Base-by-base conservation (phyloP, 2,888 invertebrate species). In the Drosophila flavopinicola region DNA sequence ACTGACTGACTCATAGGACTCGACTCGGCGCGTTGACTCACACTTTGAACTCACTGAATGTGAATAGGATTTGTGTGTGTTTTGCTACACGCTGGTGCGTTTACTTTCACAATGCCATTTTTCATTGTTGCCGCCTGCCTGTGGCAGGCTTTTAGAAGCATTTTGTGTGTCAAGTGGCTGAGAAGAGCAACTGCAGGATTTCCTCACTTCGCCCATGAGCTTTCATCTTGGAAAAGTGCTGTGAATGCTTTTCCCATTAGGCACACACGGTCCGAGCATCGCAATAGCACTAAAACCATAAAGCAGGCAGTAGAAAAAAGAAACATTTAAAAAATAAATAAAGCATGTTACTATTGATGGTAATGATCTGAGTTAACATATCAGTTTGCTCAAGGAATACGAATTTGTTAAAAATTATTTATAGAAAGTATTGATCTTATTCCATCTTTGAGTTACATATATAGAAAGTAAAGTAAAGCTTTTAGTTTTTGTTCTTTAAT, bases 211-310 rank as follows among this genome's bases (percentile, higher is more conserved):
- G 33, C 52, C 11, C 9, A n/a, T n/a, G 15, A 32, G 35, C 68
- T 74, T 70, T 70, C 74, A 74, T 48, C 63, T 47, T 29, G 15
- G 7, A 20, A 66, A 73, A 61, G 69, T 51, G 45, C 41, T 56
- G 58, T 51, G 54, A 72, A 72, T 75, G 72, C 47, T 29, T 72
- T 72, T 52, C 29, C 72, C 75, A 75, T 75, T 75, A 70, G 52
- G 38, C 35, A 53, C 32, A 53, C 32, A 44, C 9, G 60, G 27
- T 30, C 63, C 53, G 11, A 32, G 47, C n/a, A n/a, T n/a, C n/a
- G n/a, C n/a, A n/a, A n/a, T n/a, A n/a, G n/a, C n/a, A n/a, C n/a
- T n/a, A 13, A 0, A 29, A 11, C n/a, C 5, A 17, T 29, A 20
- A n/a, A n/a, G 20, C 4, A 3, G 20, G 20, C 4, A 20, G 20